These are phyloP conservation scores for Parnassius glacialis DNA, from an alignment of 2,888 invertebrate genomes.

Conservation along the genomic window DNA sequence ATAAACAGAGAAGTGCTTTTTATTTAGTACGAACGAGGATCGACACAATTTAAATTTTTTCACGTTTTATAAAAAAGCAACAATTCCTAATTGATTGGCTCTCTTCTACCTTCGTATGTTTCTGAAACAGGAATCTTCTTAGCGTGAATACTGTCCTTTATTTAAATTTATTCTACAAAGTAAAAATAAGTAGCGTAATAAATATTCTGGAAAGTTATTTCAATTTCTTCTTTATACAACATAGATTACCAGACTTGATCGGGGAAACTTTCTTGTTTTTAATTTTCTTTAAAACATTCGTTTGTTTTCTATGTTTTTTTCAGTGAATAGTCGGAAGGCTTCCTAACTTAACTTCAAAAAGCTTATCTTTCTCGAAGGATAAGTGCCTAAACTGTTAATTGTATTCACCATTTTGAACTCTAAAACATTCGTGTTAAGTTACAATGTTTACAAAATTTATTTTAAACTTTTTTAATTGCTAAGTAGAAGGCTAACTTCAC, in stretches of 20 bases:
- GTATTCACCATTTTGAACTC: conserved; percentile 51
- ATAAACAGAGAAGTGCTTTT: conserved; percentile 31
- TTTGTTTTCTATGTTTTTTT: conserved; percentile 74
- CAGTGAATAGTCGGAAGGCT: conserved; percentile 72
- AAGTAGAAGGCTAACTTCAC: conserved; percentile 56
- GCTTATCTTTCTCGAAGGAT: conserved; percentile 62
- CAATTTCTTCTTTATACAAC: conserved; percentile 79
- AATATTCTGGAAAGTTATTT: conserved; percentile 79
- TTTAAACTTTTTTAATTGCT: conserved; percentile 68
- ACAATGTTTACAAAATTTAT: conserved; percentile 51
- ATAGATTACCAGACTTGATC: conserved; percentile 75
- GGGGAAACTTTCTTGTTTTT: conserved; percentile 78
- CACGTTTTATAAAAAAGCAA: conserved; percentile 28
- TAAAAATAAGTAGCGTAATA: conserved; percentile 75
- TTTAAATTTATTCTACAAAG: conserved; percentile 60
- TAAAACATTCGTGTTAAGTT: conserved; percentile 49
- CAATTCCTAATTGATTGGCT: conserved; percentile 31
- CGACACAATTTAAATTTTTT: conserved; percentile 21
- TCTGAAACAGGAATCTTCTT: conserved; percentile 5
- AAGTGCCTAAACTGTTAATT: conserved; percentile 43
- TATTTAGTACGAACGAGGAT: conserved; percentile 22
- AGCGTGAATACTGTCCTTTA: conserved; percentile 31
- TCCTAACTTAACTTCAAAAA: conserved; percentile 65
- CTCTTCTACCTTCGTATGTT: conserved; percentile 25
- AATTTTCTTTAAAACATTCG: conserved; percentile 79